A percentile compares a stretch with the other conserved stretches of the same genome.
Evolutionary conservation across 2,888 invertebrate species (phyloP).

Genomic region (Diarsia mendica): DNA sequence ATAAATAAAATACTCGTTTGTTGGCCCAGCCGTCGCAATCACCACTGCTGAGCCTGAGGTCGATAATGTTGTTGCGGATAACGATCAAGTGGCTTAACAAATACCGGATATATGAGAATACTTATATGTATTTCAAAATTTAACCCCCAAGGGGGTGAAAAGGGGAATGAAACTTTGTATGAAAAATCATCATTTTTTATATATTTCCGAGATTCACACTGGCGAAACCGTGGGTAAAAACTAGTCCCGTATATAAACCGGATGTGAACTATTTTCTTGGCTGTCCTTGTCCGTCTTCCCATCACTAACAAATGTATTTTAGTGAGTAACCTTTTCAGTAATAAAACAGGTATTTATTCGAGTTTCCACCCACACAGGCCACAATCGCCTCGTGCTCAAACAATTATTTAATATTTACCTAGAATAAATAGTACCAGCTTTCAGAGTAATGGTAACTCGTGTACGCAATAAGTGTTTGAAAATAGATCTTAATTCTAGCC

Average conservation of each 20-base stretch:
- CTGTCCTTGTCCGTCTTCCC: neutral
- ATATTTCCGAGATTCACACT: too few species aligned
- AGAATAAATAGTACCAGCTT: conserved; percentile 1
- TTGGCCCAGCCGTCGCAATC: too few species aligned
- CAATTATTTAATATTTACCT: neutral
- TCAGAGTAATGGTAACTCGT: neutral
- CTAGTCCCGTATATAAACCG: too few species aligned
- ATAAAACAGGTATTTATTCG: neutral
- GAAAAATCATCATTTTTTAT: too few species aligned
- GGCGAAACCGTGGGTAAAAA: too few species aligned
- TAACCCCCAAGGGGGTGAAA: too few species aligned
- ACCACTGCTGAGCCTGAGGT: too few species aligned
- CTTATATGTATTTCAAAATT: too few species aligned
- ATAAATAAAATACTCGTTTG: too few species aligned
- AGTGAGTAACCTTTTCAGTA: neutral
- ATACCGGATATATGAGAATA: too few species aligned
- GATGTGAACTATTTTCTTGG: too few species aligned
- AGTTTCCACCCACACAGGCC: neutral
- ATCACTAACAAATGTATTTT: neutral
- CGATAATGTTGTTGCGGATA: neutral
- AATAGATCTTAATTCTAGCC: neutral
- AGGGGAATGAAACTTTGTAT: too few species aligned
- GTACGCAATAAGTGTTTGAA: neutral
- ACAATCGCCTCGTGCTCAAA: conserved; percentile 2
- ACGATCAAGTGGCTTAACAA: neutral